Base-by-base conservation (phyloP, 2,113 vertebrate species). In the Pontoporia blainvillei region DNA sequence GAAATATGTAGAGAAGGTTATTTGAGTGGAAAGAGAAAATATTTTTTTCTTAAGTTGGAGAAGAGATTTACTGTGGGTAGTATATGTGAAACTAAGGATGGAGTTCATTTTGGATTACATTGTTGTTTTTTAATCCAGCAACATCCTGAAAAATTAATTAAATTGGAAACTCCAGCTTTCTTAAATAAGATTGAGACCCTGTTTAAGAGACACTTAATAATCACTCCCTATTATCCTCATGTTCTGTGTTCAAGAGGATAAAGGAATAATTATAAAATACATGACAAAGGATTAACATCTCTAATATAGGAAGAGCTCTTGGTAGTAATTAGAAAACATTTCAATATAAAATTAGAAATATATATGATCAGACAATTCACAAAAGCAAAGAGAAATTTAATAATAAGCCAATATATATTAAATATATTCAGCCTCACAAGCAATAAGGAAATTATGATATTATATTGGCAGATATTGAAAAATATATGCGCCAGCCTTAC, bases 251-350 rank as follows among this genome's bases (percentile, higher is more conserved):
- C 59, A 67, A 8, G 31, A 92, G 86, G 94, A 92, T 94, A 90
- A 95, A 84, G 27, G 59, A 96, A 90, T 94, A 83, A 79, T 81
- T 95, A 49, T 73, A 91, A 95, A 95, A 86, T 73, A 36, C 34
- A 29, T 86, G 44, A 59, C 59, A 94, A 73, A 86, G 6, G 44
- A 59, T 36, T 76, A 49, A 5, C 44, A 84, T 79, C 6, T 57
- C 90, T 94, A 52, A 66, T 83, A 85, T 62, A 59, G 64, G 11
- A 91, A 92, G n/a, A 57, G 8, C 12, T 92, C 39, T 88, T 79
- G 52, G 27, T 88, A 88, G 62, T 86, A 82, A 86, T 25, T 86
- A 57, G 49, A 86, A 97, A 95, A 34, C 75, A 92, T 86, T 95
- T 86, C 34, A 89, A 13, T 64, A 62, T 4, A 39, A 91, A 91